These are phyloP conservation scores for Cataglyphis hispanica DNA, from an alignment of 1,140 invertebrate genomes.

Conservation along the genomic window DNA sequence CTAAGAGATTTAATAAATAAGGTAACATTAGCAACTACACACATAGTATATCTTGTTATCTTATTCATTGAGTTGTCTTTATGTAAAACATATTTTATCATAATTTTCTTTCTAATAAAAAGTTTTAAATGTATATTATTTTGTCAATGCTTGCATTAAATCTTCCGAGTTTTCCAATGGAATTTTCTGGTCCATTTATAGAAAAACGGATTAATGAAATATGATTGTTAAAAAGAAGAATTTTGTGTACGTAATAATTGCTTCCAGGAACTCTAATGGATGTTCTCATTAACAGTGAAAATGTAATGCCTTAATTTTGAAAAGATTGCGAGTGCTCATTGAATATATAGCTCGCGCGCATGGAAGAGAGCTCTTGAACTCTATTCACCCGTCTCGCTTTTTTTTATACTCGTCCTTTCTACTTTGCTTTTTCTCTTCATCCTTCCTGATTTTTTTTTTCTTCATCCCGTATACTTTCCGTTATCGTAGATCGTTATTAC, in stretches of 20 bases:
- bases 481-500: slow-evolving; percentile 57
- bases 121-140: background rate
- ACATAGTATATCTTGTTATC: too few species aligned
- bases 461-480: slow-evolving; percentile 60
- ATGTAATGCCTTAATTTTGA: slow-evolving; percentile 69
- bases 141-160: background rate
- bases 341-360: slow-evolving; percentile 59
- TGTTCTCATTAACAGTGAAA: slow-evolving; percentile 62
- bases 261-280: slow-evolving; percentile 29
- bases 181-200: slow-evolving; percentile 28
- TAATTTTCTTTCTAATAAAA: background rate
- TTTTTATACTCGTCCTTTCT: slow-evolving; percentile 46
- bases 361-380: slow-evolving; percentile 74
- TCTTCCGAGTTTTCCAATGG: background rate
- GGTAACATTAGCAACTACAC: too few species aligned
- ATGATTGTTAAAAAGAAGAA: slow-evolving; percentile 56
- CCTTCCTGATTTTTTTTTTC: slow-evolving; percentile 20
- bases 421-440: slow-evolving; percentile 36
- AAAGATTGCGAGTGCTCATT: slow-evolving; percentile 72
- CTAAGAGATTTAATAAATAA: too few species aligned
- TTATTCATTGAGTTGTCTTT: too few species aligned
- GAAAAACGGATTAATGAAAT: slow-evolving; percentile 63
- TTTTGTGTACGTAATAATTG: slow-evolving; percentile 64
- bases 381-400: slow-evolving; percentile 75
- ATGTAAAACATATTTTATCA: background rate